Base-by-base conservation (phyloP, 2,113 vertebrate genomes). In the Chionomys nivalis region DNA sequence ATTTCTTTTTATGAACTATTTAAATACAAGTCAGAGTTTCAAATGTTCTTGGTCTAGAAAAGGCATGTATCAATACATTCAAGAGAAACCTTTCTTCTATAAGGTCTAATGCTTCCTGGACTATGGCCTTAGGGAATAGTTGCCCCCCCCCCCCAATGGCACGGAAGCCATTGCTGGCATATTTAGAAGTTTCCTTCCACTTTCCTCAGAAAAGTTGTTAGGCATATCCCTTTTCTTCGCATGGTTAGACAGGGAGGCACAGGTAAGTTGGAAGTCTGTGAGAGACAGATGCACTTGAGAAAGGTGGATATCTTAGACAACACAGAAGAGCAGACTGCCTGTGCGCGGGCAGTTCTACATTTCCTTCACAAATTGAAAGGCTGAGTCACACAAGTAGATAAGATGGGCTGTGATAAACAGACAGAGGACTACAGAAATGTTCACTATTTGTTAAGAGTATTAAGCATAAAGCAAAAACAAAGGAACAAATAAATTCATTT, bases 1-100 rank as follows among this genome's bases (percentile, higher is more conserved):
- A 81, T 55, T 55, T 23, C 52, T 10, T 44, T 97, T 83, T 73
- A 58, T 87, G 76, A 92, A 88, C 28, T 61, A 49, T 14, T 79
- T 87, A 86, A 70, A 36, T 9, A 86, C 0, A 6, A 28, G 33
- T 63, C 31, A 76, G 63, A 82, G 23, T 88, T 44, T 78, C 55
- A 28, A 55, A n/a, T 47, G 31, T 85, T 75, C 4, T 75, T 87
- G 17, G 31, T 91, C 21, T 93, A 79, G 63, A 85, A 87, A 63
- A 85, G 28, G 23, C 3, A 1, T 16, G 0, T 5, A 17, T 58
- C 13, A 31, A 13, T 39, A 33, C 4, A 76, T 76, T 44, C 1
- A 13, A 87, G 58, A 42, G 36, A 42, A 49, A 61, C 14, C 36
- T 12, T 3, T 49, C 11, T 92, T 90, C 24, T 36, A 9, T n/a